These are phyloP conservation scores for Poeciliopsis turrubarensis DNA, from an alignment of 2,113 vertebrate genomes.

Conservation along the genomic window DNA sequence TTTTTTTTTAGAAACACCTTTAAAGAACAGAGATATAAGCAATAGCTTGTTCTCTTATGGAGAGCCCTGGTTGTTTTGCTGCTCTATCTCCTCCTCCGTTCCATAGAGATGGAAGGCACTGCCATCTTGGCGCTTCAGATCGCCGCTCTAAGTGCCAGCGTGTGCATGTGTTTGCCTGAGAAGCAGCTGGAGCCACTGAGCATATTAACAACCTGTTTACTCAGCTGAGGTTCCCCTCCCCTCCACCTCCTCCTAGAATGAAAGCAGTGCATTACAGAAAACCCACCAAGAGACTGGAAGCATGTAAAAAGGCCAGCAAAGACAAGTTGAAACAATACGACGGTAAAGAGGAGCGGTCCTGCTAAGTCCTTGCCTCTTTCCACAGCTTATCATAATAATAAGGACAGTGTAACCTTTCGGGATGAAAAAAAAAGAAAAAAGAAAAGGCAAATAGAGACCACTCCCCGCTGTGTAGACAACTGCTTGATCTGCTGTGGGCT, in stretches of 20 bases:
- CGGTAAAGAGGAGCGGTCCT: slow-evolving; percentile 28
- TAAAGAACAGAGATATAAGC: slow-evolving; percentile 14
- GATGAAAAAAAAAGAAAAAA: slow-evolving; percentile 26
- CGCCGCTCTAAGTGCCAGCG: slow-evolving; percentile 32
- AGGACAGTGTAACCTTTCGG: slow-evolving; percentile 73
- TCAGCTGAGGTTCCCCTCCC: slow-evolving; percentile 79
- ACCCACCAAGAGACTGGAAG: slow-evolving; percentile 30
- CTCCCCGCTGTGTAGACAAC: slow-evolving; percentile 25
- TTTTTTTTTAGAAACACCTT: slow-evolving; percentile 18
- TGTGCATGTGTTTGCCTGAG: slow-evolving; percentile 51
- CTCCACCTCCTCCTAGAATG: slow-evolving; percentile 54
- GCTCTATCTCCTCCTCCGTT: slow-evolving; percentile 39
- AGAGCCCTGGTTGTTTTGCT: slow-evolving; percentile 32
- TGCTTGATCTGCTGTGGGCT: slow-evolving; percentile 41
- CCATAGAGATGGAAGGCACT: slow-evolving; percentile 35
- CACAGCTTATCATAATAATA: slow-evolving; percentile 72
- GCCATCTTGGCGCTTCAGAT: slow-evolving; percentile 56
- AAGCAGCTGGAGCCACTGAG: slow-evolving; percentile 74
- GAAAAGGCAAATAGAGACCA: slow-evolving; percentile 44
- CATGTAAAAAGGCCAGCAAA: slow-evolving; percentile 34
- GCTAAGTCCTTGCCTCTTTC: slow-evolving; percentile 38
- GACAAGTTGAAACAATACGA: slow-evolving; percentile 54
- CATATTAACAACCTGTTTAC: slow-evolving; percentile 83
- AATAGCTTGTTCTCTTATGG: slow-evolving; percentile 43
- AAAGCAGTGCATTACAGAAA: slow-evolving; percentile 34